Evolutionary conservation across 2,888 invertebrate genomes (phyloP).

Genomic region (Branchipolynoe longqiensis): DNA sequence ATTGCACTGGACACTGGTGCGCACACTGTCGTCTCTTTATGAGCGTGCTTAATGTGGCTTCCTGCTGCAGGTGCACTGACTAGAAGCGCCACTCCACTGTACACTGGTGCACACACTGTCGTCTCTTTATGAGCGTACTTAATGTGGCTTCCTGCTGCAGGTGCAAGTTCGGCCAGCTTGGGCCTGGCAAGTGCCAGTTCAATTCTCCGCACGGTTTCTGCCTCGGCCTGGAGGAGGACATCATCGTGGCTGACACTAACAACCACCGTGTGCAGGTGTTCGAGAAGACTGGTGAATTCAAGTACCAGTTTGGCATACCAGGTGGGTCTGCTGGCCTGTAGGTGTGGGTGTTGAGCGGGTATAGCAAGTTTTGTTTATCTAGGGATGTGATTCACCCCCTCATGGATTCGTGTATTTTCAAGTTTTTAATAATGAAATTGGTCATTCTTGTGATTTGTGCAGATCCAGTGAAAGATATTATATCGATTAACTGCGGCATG

Average conservation of each 20-base stretch:
- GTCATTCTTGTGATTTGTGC: no score
- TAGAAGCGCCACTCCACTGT: no score
- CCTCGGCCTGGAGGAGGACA: slow-evolving; percentile 95
- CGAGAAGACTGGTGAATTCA: slow-evolving; percentile 95
- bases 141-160: slow-evolving; percentile 70
- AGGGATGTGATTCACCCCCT: background rate
- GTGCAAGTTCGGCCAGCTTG: slow-evolving; percentile 96
- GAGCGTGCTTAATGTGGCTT: no score
- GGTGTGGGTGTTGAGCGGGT: no score
- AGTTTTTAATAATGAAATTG: no score
- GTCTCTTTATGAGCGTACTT: background rate
- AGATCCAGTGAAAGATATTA: background rate
- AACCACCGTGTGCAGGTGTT: slow-evolving; percentile 97
- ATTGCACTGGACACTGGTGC: no score
- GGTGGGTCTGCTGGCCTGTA: slow-evolving; percentile 89
- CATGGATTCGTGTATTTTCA: background rate
- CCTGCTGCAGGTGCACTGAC: no score
- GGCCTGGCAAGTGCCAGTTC: slow-evolving; percentile 95
- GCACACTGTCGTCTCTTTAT: no score
- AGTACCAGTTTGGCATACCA: slow-evolving; percentile 96
- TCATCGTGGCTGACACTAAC: slow-evolving; percentile 96
- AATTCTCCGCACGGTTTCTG: slow-evolving; percentile 99
- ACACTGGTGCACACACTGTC: no score
- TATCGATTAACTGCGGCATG: background rate
- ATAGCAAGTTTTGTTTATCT: background rate